Evolutionary conservation across 2,113 vertebrate genomes (phyloP).

Genomic region (Crotalus tigris): DNA sequence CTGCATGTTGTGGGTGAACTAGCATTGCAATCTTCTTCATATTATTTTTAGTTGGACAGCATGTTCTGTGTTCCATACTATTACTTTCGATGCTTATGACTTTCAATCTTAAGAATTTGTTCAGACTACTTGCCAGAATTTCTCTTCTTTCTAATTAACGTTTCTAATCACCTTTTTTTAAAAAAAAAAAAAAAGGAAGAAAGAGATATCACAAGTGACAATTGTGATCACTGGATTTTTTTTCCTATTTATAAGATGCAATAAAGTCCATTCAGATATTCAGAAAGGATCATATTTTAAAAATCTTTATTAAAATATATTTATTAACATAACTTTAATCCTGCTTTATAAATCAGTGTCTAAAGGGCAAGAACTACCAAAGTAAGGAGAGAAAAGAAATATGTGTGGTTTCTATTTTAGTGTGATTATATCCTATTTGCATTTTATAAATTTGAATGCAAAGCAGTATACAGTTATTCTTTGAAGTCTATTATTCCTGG

Average conservation of each 20-base stretch:
- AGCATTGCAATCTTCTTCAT: neutral
- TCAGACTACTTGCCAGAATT: neutral
- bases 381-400: conserved; percentile 5
- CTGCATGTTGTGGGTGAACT: neutral
- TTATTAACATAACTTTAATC: neutral
- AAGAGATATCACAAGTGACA: neutral
- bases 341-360: neutral
- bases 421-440: neutral
- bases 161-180: neutral
- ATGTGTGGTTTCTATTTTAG: neutral
- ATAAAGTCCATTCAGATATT: neutral
- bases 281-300: neutral
- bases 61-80: neutral
- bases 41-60: neutral
- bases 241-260: neutral
- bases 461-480: neutral
- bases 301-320: neutral
- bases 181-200: neutral
- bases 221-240: neutral
- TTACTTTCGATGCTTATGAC: neutral
- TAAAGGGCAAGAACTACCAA: neutral
- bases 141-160: neutral
- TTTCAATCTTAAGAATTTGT: neutral
- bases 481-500: neutral
- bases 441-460: neutral